Evolutionary conservation across 1,140 invertebrate genomes (phyloP), one percentile per base, ranked within the genome.

Genomic region (Triops cancriformis): DNA sequence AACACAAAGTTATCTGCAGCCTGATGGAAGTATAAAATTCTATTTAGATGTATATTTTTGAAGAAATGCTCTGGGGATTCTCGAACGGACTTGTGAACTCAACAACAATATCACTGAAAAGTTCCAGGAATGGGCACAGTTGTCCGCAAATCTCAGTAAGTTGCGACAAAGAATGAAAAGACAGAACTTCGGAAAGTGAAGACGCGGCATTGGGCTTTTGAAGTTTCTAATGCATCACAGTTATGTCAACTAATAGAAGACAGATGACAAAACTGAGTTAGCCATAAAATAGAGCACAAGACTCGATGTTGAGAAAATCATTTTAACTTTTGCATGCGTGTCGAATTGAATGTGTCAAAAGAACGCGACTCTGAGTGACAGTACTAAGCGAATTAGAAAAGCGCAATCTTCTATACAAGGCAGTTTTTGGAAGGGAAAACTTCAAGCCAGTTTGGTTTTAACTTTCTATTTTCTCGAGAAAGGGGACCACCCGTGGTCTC

Each of bases 401-500:
- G 23, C n/a, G 1, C 51, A 23, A 64, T 64, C 23, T 23, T n/a
- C 18, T 6, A 64, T 7, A 64, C 23, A 64, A 64, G 18, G 0
- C 0, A 23, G 18, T n/a, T 23, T 18, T 45, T 45, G 43, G 11
- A 45, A 45, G 11, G 4, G 4, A 45, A 45, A 45, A 7, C 0
- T 3, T 45, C 4, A 64, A 64, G 51, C 51, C 51, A 64, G 51
- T 64, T 64, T 64, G 51, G 51, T 64, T 64, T 64, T 64, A 64
- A 64, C 51, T 64, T 64, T 64, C 51, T 18, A 64, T 23, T 64
- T 64, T 64, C 51, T 64, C 51, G 51, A 64, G 51, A 64, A 64
- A 64, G 51, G 51, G 51, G 51, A 64, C 51, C 51, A 64, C 23
- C 51, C 51, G 51, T 64, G 51, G 51, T 64, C 51, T 64, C 51